phyloP scores from a whole-genome alignment of 2,888 invertebrate species.

The Plebejus melissa region DNA sequence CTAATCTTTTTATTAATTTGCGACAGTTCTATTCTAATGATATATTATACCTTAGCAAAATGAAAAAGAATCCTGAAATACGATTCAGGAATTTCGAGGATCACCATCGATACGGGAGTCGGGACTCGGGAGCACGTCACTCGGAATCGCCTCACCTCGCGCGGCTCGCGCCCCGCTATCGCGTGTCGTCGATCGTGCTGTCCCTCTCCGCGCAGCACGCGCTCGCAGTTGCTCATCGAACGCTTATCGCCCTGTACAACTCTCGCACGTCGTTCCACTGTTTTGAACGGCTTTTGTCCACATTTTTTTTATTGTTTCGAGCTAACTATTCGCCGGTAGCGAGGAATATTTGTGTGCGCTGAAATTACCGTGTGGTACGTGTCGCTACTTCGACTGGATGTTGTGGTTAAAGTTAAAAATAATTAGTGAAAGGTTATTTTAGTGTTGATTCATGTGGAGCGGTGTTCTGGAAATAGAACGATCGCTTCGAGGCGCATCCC shows the following conservation, averaged over 20 bases:
- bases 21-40: too few species aligned
- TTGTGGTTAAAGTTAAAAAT: constrained; percentile 63
- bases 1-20: too few species aligned
- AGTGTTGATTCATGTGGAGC: constrained; percentile 78
- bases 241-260: constrained; percentile 62
- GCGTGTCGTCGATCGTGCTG: constrained; percentile 32
- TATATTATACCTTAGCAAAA: neutral
- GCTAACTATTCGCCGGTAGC: constrained; percentile 53
- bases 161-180: constrained; percentile 37
- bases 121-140: constrained; percentile 13
- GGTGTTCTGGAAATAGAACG: constrained; percentile 76
- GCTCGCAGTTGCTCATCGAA: constrained; percentile 67
- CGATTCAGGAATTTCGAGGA: constrained; percentile 19
- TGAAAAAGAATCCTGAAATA: neutral
- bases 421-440: constrained; percentile 77
- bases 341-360: constrained; percentile 68
- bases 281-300: constrained; percentile 69
- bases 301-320: constrained; percentile 52
- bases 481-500: constrained; percentile 69
- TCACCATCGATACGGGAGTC: constrained; percentile 15
- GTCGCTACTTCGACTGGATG: constrained; percentile 51
- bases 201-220: constrained; percentile 37
- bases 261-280: constrained; percentile 50
- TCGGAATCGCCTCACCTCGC: constrained; percentile 39
- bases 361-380: constrained; percentile 74